Evolutionary conservation across 37 sponge, comb jelly and placozoan genomes (phyloP), one percentile per base, ranked within the genome.

Genomic region (Eunapius fragilis): DNA sequence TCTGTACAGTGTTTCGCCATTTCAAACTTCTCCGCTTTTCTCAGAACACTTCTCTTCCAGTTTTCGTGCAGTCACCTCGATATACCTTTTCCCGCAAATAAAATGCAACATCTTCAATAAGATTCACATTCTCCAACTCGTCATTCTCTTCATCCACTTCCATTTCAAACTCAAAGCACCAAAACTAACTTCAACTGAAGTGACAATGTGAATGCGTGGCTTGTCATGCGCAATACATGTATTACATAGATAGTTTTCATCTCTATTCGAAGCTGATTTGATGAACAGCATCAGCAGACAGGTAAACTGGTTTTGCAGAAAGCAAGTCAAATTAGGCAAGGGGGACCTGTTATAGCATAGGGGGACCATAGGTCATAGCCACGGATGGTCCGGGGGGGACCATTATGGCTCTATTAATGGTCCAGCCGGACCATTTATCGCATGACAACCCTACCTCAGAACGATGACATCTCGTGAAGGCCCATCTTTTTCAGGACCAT

Each of bases 61-160:
- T 67, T 41, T 67, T 67, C 30, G 68, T 80, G 32, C 80, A 80
- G 28, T 67, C 67, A 48, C 32, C 28, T 80, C 67, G 80, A 67
- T 58, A 80, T 27, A 28, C 49, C 58, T 12, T 67, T 26, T 80
- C 67, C 12, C 30, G 50, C 24, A 80, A 28, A 32, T 80, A 80
- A 50, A 67, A 50, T 49, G 26, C 50, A 50, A 34, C 80, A 26
- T 67, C 30, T 28, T 80, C 80, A 26, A 50, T 34, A 27, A 80
- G 68, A 27, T 45, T 32, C n/a, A 67, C 32, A n/a, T 67, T 67
- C 27, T 26, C 22, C 0, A 49, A 50, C 28, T 47, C 30, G 25
- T 80, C 80, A 25, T 30, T 67, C 67, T 80, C 69, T 26, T 76
- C 77, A 26, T 37, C 22, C 77, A 13, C 14, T 37, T 35, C 77